A percentile compares a stretch with the other conserved stretches of the same genome.
These are phyloP conservation scores for Gymnobelideus leadbeateri DNA, from an alignment of 2,113 vertebrate genomes.

Conservation along the genomic window DNA sequence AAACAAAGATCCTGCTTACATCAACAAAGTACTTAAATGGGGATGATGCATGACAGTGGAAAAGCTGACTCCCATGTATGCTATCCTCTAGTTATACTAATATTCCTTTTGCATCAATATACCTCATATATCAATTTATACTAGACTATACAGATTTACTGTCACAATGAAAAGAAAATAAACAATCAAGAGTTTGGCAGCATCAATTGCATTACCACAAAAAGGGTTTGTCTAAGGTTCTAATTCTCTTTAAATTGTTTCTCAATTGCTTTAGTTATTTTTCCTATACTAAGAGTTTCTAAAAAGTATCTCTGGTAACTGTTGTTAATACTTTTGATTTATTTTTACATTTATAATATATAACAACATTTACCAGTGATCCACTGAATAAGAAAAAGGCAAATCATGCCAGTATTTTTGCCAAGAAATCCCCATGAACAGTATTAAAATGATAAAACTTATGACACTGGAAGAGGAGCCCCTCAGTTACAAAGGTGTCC, in stretches of 20 bases:
- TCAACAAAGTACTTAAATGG: background rate
- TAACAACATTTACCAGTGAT: background rate
- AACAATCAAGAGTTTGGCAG: background rate
- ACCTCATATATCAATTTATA: background rate
- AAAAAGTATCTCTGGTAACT: background rate
- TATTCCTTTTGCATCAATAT: background rate
- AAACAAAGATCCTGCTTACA: background rate
- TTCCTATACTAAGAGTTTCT: background rate
- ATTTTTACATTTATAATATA: background rate
- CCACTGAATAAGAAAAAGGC: background rate
- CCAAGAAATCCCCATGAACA: background rate
- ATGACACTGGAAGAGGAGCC: background rate
- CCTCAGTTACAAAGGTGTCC: background rate
- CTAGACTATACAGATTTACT: background rate
- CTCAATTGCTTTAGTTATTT: background rate
- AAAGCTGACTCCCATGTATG: background rate
- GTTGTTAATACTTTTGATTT: background rate
- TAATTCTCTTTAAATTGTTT: background rate
- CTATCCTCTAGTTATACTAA: background rate
- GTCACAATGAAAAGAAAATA: background rate
- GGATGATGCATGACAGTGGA: background rate
- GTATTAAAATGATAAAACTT: background rate
- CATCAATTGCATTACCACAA: background rate
- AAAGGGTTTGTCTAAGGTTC: background rate
- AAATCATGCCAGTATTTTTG: background rate